phyloP scores from a whole-genome alignment of 2,888 invertebrate species.

The Augiades crinisus region DNA sequence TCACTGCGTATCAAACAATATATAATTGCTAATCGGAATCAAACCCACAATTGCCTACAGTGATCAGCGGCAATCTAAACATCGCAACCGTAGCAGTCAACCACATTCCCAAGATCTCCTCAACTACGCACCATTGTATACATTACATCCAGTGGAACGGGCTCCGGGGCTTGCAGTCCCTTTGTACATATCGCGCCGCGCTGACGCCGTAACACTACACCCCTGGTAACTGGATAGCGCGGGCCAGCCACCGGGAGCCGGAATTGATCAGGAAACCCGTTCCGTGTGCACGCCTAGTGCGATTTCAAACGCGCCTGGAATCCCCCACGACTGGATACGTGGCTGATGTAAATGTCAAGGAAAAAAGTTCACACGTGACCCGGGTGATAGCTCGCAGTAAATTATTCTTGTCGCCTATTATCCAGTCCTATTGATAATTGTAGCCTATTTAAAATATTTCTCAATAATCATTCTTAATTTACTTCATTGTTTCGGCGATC shows the following conservation, averaged over 20 bases:
- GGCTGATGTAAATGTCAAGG: neutral
- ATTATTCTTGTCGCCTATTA: no score
- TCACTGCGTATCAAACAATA: no score
- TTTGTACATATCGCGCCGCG: slow-evolving; percentile 50
- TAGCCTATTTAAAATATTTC: no score
- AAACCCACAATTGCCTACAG: no score
- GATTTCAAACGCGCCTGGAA: slow-evolving; percentile 7
- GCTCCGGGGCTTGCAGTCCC: slow-evolving; percentile 21
- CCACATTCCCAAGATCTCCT: slow-evolving; percentile 14
- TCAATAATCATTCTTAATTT: no score
- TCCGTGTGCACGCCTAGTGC: slow-evolving; percentile 29
- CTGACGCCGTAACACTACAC: slow-evolving; percentile 62
- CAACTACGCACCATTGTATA: slow-evolving; percentile 23
- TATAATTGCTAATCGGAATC: no score
- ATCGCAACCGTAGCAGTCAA: neutral
- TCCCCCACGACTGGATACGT: slow-evolving; percentile 4
- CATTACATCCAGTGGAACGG: slow-evolving; percentile 26
- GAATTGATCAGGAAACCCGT: slow-evolving; percentile 52
- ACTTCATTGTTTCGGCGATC: no score
- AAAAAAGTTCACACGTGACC: no score
- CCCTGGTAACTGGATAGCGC: slow-evolving; percentile 53
- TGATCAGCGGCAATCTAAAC: no score
- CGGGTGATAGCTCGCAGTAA: no score
- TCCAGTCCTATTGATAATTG: no score
- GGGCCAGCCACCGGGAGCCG: slow-evolving; percentile 42